Evolutionary conservation across 1,140 invertebrate genomes (phyloP), one percentile per base, ranked within the genome.

Genomic region (Heliothis virescens): DNA sequence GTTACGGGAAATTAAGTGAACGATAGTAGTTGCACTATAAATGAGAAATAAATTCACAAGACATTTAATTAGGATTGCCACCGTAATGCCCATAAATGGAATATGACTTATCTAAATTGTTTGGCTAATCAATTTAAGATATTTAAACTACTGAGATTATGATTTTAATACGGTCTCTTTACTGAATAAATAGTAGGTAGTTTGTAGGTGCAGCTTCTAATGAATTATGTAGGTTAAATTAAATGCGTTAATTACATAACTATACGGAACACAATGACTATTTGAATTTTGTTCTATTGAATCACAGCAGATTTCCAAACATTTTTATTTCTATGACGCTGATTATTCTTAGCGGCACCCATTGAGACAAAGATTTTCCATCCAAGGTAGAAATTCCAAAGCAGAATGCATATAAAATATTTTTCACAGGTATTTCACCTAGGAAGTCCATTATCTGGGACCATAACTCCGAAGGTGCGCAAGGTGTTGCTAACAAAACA

Each of bases 401-500:
- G 5, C 34, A 41, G 21, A 41, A 41, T 41, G 9, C 21, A 41
- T 41, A 41, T 41, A 41, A 41, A 41, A 41, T 41, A 41, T 41
- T 41, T 41, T 41, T 41, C 34, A 5, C 34, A 5, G 34, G 34
- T 41, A 41, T 41, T 41, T 41, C 11, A 65, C 16, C 62, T 11
- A 65, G 62, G 62, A 65, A 65, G 62, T 47, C 62, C 11, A 26
- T 1, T 65, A 65, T 65, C 62, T 47, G 16, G 3, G 9, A 10
- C 62, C 7, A 65, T 65, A 65, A 65, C 62, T 47, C n/a, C 21
- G 1, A 47, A n/a, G 1, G n/a, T 41, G 34, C 41, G 65, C 65
- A 69, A 69, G 65, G 65, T 59, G 53, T 60, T 60, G 11, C 34
- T 18, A 57, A 73, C 55, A 73, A 59, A 73, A 41, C 71, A 47